These are phyloP conservation scores for Artemia franciscana DNA, from an alignment of 1,140 invertebrate genomes.

Conservation along the genomic window DNA sequence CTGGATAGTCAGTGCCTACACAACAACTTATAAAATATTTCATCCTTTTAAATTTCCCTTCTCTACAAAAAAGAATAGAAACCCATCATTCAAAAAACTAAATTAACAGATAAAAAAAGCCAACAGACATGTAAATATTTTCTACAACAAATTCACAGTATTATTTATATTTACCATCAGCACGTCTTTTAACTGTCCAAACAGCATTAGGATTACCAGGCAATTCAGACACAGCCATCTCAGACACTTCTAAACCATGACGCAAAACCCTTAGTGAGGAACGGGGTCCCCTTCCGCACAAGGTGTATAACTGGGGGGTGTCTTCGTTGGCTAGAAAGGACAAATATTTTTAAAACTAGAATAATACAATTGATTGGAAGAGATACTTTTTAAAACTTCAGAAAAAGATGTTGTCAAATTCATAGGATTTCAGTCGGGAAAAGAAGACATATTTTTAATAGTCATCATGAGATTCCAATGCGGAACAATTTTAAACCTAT, in stretches of 20 bases:
- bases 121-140: too few species aligned
- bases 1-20: too few species aligned
- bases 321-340: constrained; percentile 70
- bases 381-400: too few species aligned
- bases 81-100: too few species aligned
- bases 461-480: too few species aligned
- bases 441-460: background rate
- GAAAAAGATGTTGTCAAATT: background rate
- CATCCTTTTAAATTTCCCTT: too few species aligned
- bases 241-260: constrained; percentile 90
- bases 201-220: constrained; percentile 98
- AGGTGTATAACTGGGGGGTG: constrained; percentile 87
- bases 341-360: constrained; percentile 20
- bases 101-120: too few species aligned
- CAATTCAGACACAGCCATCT: constrained; percentile 98
- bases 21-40: too few species aligned
- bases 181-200: constrained; percentile 90
- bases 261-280: constrained; percentile 77
- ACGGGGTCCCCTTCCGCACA: constrained; percentile 81
- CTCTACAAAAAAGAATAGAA: too few species aligned
- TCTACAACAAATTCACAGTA: too few species aligned
- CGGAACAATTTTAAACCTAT: too few species aligned
- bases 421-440: background rate
- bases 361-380: too few species aligned
- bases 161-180: constrained; percentile 73